phyloP scores from a whole-genome alignment of 1,140 invertebrate species.

The Ooceraea biroi region DNA sequence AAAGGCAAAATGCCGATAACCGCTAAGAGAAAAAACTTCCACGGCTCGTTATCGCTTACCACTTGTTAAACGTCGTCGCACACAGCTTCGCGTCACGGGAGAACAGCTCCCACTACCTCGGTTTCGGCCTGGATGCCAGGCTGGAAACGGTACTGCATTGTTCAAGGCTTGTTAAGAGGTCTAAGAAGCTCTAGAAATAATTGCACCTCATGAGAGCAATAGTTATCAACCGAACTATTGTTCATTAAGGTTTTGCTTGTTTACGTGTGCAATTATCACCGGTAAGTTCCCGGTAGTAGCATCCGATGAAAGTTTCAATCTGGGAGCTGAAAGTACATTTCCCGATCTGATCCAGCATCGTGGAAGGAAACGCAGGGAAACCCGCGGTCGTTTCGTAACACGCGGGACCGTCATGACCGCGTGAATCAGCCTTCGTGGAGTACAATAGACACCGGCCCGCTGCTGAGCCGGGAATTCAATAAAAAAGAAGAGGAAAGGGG shows the following conservation, averaged over 20 bases:
- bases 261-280: too few relatives aligned
- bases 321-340: too few relatives aligned
- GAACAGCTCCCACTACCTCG: background rate
- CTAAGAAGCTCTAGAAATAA: too few relatives aligned
- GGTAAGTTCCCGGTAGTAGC: too few relatives aligned
- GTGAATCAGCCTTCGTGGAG: slow-evolving; percentile 27
- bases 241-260: too few relatives aligned
- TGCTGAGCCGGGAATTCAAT: slow-evolving; percentile 15
- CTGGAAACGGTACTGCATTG: background rate
- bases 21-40: slow-evolving; percentile 12
- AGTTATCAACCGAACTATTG: too few relatives aligned
- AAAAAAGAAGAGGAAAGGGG: slow-evolving; percentile 6
- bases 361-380: background rate
- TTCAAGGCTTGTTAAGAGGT: background rate
- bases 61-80: slow-evolving; percentile 10
- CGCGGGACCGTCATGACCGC: background rate
- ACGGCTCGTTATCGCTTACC: background rate
- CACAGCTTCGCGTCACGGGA: background rate
- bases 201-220: too few relatives aligned
- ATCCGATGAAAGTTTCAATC: too few relatives aligned
- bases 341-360: background rate
- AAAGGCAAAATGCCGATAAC: background rate
- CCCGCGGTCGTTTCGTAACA: slow-evolving; percentile 17
- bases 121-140: background rate
- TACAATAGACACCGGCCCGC: slow-evolving; percentile 42